Evolutionary conservation across 2,113 vertebrate species (phyloP).

Genomic region (Podarcis muralis): DNA sequence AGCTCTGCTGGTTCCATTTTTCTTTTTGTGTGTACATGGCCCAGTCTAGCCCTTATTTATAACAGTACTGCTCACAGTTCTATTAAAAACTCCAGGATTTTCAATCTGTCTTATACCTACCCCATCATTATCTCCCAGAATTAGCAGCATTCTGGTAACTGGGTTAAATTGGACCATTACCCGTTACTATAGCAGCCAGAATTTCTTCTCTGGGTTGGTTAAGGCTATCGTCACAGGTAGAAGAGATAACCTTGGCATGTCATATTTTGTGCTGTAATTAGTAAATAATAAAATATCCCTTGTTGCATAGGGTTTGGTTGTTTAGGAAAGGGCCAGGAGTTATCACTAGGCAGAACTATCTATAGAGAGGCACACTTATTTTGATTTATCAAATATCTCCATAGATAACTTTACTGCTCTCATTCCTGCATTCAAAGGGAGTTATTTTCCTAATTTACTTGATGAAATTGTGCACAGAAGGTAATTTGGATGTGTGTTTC

Average conservation of each 20-base stretch:
- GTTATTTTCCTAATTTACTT: background rate
- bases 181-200: slow-evolving; percentile 63
- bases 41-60: slow-evolving; percentile 10
- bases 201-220: slow-evolving; percentile 25
- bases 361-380: background rate
- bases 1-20: slow-evolving; percentile 16
- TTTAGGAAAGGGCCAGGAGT: background rate
- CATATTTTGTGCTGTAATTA: background rate
- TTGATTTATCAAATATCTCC: slow-evolving; percentile 2
- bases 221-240: slow-evolving; percentile 31
- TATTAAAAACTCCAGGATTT: slow-evolving; percentile 29
- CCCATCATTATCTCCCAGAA: slow-evolving; percentile 34
- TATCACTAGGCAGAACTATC: slow-evolving; percentile 23
- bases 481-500: background rate
- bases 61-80: slow-evolving; percentile 22
- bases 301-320: background rate
- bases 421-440: background rate
- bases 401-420: slow-evolving; percentile 33
- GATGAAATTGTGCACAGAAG: background rate
- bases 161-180: slow-evolving; percentile 56
- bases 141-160: slow-evolving; percentile 59
- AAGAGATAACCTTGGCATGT: slow-evolving; percentile 30
- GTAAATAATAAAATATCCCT: background rate
- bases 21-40: slow-evolving; percentile 10
- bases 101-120: slow-evolving; percentile 39